Evolutionary conservation across 2,797 vertebrate genomes (phyloP), one percentile per base, ranked within the genome.

Genomic region (Oreonectes daqikongensis): DNA sequence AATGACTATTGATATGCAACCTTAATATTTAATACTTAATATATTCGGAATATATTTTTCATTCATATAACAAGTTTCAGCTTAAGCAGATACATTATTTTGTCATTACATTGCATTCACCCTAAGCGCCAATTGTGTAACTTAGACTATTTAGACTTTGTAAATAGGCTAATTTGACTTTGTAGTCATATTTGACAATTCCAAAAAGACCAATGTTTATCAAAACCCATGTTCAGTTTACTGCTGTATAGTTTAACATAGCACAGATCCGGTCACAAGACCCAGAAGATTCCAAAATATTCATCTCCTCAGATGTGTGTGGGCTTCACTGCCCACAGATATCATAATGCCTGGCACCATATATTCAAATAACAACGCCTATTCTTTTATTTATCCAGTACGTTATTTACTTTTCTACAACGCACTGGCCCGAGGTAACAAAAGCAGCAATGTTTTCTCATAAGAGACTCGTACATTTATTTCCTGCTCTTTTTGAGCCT

Each of bases 291-390:
- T 71, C 74, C 60, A 61, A 70, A 57, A 70, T 35, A 48, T 71
- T 64, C 48, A 44, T 79, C 69, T 53, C 22, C 70, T 81, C 61
- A 77, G 80, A 71, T 78, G 57, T 76, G 75, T 57, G 83, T 78
- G 75, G 75, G 78, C 26, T 84, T 76, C 32, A 64, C 68, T 38
- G 71, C 83, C 83, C 75, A 75, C 82, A 53, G 69, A 77, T 32
- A 60, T 73, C 57, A 73, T 61, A 52, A 38, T 48, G 60, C 77
- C 69, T 79, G 74, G 77, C 70, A 75, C 64, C 35, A 64, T 72
- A 28, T 65, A 77, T 73, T 72, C 22, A 81, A 61, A 72, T 72
- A 72, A 75, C 65, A 77, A 55, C 35, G 35, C 63, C 66, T 71
- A 68, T 77, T 79, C 48, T 70, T 77, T 79, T 83, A 30, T 38